phyloP scores from a whole-genome alignment of 1,140 invertebrate genomes.

The Drosophila cardini region DNA sequence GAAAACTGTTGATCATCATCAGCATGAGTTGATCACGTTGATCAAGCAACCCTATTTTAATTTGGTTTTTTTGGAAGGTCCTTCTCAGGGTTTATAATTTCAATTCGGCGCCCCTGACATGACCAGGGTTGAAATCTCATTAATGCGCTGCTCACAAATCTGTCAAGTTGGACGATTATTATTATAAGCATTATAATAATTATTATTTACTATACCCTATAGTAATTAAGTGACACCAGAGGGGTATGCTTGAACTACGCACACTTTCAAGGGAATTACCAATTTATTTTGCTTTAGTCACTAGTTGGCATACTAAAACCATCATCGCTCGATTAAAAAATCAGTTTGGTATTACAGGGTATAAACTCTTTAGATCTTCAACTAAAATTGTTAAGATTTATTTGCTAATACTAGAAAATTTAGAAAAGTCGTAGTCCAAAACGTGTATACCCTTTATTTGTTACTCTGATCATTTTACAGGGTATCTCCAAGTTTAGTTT shows the following conservation, averaged over 20 bases:
- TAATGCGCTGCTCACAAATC: slow-evolving; percentile 52
- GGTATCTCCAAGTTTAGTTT: not conserved
- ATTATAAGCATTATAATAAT: slow-evolving; percentile 55
- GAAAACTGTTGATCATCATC: slow-evolving; percentile 1
- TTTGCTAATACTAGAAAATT: too few relatives aligned
- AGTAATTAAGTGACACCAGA: not conserved
- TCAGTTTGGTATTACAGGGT: too few relatives aligned
- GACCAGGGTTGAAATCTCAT: slow-evolving; percentile 60
- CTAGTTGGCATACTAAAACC: too few relatives aligned
- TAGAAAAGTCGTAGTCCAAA: too few relatives aligned
- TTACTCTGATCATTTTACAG: not conserved
- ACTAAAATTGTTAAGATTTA: too few relatives aligned
- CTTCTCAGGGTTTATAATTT: slow-evolving; percentile 22
- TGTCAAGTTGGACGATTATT: slow-evolving; percentile 50
- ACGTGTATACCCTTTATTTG: too few relatives aligned
- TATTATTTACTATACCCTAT: slow-evolving; percentile 21
- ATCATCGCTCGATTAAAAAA: too few relatives aligned
- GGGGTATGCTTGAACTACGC: not conserved
- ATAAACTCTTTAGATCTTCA: too few relatives aligned
- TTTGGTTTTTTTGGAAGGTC: slow-evolving; percentile 8
- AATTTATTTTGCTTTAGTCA: too few relatives aligned
- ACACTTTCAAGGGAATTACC: too few relatives aligned
- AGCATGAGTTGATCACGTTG: slow-evolving; percentile 10
- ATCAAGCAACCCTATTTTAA: slow-evolving; percentile 31
- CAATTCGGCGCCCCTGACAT: slow-evolving; percentile 25